These are phyloP conservation scores for Andrena flavipes DNA, from an alignment of 2,888 invertebrate genomes.

Conservation along the genomic window DNA sequence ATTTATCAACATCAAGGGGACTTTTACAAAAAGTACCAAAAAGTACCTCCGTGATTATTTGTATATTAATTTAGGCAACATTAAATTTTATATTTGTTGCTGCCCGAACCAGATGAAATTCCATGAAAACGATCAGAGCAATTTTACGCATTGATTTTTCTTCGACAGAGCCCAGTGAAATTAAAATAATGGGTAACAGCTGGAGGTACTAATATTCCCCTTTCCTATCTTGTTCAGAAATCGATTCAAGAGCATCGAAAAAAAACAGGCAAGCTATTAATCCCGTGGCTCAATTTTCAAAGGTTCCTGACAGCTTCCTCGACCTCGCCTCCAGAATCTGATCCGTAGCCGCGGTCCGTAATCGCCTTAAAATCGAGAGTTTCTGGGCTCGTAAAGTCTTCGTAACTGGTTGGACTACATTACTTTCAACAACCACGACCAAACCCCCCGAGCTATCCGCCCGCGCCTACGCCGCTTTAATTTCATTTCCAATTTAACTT, in stretches of 20 bases:
- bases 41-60: no score
- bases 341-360: background rate
- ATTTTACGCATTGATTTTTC: no score
- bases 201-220: background rate
- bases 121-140: no score
- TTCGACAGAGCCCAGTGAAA: background rate
- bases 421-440: conserved; percentile 21
- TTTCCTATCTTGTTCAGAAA: background rate
- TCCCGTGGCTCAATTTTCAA: conserved; percentile 6
- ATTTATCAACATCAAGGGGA: no score
- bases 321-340: background rate
- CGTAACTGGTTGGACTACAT: conserved; percentile 10
- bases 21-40: no score
- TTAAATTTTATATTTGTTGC: no score
- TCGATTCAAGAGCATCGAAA: background rate
- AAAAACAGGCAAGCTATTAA: background rate
- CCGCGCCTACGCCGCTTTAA: background rate
- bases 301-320: conserved; percentile 23
- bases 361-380: background rate
- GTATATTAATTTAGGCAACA: no score
- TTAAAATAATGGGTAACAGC: background rate
- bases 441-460: background rate
- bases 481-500: conserved; percentile 48
- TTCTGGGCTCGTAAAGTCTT: background rate
- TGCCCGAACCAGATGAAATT: no score